A percentile compares a stretch with the other conserved stretches of the same genome.
These are phyloP conservation scores for Aphodius granarius DNA, from an alignment of 2,888 invertebrate genomes.

Conservation along the genomic window DNA sequence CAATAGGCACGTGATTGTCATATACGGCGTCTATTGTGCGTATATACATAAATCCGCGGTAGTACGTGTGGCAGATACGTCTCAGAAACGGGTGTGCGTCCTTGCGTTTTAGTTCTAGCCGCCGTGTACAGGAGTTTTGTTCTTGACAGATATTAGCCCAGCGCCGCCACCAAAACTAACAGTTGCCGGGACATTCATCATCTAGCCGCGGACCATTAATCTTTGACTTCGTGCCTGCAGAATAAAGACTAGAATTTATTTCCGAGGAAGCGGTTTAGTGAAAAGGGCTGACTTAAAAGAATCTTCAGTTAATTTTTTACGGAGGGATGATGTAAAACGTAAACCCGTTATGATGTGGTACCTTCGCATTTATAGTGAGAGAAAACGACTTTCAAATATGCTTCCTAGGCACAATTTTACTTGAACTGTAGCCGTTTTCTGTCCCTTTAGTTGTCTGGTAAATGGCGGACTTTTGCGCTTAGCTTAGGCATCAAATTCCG, in stretches of 20 bases:
- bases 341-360: not conserved
- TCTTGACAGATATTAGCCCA: not conserved
- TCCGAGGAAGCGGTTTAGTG: not conserved
- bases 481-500: not conserved
- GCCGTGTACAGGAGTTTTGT: not conserved
- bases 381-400: too few species aligned
- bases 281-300: not conserved
- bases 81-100: not conserved
- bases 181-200: not conserved
- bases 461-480: not conserved
- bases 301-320: not conserved
- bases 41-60: not conserved
- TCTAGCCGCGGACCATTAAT: not conserved
- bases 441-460: not conserved
- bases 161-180: not conserved
- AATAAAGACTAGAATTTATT: not conserved
- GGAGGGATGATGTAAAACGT: not conserved
- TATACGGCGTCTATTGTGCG: not conserved
- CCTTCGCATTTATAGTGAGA: not conserved
- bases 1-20: not conserved
- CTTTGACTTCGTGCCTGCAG: not conserved
- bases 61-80: not conserved
- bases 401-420: too few species aligned
- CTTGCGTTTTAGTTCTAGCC: not conserved
- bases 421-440: too few species aligned